phyloP scores from a whole-genome alignment of 1,140 invertebrate genomes.

The Wasmannia auropunctata region DNA sequence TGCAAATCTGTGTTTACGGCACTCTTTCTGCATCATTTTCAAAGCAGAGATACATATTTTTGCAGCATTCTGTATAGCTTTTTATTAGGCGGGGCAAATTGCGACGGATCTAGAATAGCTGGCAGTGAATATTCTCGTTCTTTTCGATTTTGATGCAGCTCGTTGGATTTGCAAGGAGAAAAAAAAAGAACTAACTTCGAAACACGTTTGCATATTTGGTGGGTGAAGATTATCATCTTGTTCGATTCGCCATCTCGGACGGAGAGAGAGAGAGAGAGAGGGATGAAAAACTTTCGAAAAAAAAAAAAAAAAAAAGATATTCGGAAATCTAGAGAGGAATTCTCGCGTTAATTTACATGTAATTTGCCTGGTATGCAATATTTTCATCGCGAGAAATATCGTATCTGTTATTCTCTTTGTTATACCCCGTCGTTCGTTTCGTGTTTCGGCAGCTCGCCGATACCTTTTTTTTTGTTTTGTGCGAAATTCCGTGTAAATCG shows the following conservation, averaged over 20 bases:
- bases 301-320: background rate
- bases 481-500: slow-evolving; percentile 22
- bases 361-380: slow-evolving; percentile 3
- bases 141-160: background rate
- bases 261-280: too few relatives aligned
- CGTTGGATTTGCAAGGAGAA: background rate
- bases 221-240: background rate
- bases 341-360: background rate
- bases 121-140: slow-evolving; percentile 4
- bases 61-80: background rate
- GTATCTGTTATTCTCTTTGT: slow-evolving; percentile 20
- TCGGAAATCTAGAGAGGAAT: background rate
- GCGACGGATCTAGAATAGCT: background rate
- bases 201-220: background rate
- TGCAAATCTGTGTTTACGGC: background rate
- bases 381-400: slow-evolving; percentile 24
- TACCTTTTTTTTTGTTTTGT: background rate
- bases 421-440: background rate
- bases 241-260: background rate
- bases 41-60: background rate
- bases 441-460: background rate
- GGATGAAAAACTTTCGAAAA: background rate
- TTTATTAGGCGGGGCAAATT: background rate
- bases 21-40: background rate
- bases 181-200: background rate